Base-by-base conservation (phyloP, 2,888 invertebrate genomes). In the Cryptosula pallasiana region DNA sequence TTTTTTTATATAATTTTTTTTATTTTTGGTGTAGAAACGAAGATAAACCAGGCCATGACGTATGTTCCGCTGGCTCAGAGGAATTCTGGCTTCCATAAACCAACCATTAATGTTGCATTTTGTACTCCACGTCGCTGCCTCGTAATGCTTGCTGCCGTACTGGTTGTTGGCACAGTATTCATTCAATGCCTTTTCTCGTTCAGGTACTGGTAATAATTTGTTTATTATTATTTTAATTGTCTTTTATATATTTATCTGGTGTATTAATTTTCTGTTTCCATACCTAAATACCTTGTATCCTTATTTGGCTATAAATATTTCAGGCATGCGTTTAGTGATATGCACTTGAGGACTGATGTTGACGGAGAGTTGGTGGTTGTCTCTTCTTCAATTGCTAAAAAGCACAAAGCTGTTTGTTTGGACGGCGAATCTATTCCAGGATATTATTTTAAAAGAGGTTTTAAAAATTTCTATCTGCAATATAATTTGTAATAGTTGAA, bases 281-380 rank as follows among this genome's bases (percentile, higher is more conserved):
- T n/a, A n/a, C n/a, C n/a, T n/a, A n/a, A n/a, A n/a, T n/a, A n/a
- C 57, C n/a, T 23, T 57, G 57, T 25, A 13, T 45, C 9, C n/a
- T 57, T 57, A 57, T 57, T 57, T 57, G 57, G 25, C n/a, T 13
- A 57, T 57, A 57, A 25, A 5, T 45, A 13, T 45, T 5, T 34
- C 32, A 63, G 63, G 34, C 63, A 63, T 34, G 27, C 27, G 9
- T 63, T 63, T 27, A 63, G 63, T 32, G 63, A 63, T n/a, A 63
- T 63, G 32, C 63, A 63, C n/a, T n/a, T 63, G 2, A 27, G 63
- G 29, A 63, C 63, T 63, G 63, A 63, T 63, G n/a, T 32, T 32
- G 63, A 63, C 32, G 63, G 63, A 32, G 63, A 63, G n/a, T 32
- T 63, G 27, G 63, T 63, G 3, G n/a, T 63, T 29, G 32, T 63